phyloP scores from a whole-genome alignment of 2,888 invertebrate species.

The Gymnosoma rotundatum region DNA sequence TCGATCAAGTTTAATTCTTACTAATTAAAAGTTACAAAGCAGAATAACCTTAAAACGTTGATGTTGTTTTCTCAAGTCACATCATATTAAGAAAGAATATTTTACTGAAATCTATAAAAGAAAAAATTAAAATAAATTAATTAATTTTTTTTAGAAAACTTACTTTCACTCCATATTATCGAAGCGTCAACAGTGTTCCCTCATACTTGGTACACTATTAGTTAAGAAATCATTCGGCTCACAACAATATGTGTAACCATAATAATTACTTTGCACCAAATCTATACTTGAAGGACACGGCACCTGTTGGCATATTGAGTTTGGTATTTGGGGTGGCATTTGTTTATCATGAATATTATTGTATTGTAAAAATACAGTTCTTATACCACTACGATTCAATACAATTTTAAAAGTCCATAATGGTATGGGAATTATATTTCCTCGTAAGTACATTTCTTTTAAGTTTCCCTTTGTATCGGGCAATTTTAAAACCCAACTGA shows the following conservation, averaged over 20 bases:
- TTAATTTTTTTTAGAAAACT: too few species aligned
- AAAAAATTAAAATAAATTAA: too few species aligned
- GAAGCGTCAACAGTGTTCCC: constrained; percentile 45
- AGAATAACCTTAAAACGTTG: too few species aligned
- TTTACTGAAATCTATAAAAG: too few species aligned
- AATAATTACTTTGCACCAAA: constrained; percentile 23
- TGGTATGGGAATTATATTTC: constrained; percentile 58
- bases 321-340: constrained; percentile 38
- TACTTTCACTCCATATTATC: too few species aligned
- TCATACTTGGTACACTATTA: constrained; percentile 42
- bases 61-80: too few species aligned
- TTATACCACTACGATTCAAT: constrained; percentile 19
- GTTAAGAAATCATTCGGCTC: constrained; percentile 45
- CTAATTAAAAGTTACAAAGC: too few species aligned
- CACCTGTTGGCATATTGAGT: constrained; percentile 6
- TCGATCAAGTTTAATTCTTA: background rate
- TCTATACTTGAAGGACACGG: constrained; percentile 39
- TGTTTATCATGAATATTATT: constrained; percentile 63
- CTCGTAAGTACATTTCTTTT: constrained; percentile 40
- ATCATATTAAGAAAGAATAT: too few species aligned
- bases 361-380: constrained; percentile 60
- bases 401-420: constrained; percentile 67
- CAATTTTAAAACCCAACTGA: constrained; percentile 36
- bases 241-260: constrained; percentile 60
- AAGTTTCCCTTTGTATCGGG: constrained; percentile 15